Conservation (phyloP, 2,113 vertebrate species). For the Neodontobutis hainanensis region DNA sequence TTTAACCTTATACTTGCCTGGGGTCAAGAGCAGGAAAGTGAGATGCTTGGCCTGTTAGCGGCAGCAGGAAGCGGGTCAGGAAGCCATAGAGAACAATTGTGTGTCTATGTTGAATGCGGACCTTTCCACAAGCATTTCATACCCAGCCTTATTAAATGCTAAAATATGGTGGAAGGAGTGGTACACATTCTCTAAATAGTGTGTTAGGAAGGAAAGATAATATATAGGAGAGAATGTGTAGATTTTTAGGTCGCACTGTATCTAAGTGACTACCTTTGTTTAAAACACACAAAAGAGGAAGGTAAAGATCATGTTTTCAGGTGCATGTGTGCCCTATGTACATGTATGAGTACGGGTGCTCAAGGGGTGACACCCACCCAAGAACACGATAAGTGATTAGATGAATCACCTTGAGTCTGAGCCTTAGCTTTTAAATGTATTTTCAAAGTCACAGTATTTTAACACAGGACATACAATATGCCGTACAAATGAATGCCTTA, state of each 20-base stretch:
- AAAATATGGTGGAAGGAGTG: constrained; percentile 47
- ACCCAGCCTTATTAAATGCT: constrained; percentile 47
- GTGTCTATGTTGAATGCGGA: constrained; percentile 54
- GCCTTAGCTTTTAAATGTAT: constrained; percentile 60
- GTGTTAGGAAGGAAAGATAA: constrained; percentile 40
- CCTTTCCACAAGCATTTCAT: constrained; percentile 50
- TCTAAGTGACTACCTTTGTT: constrained; percentile 38
- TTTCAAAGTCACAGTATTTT: constrained; percentile 70
- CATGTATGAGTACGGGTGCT: constrained; percentile 5
- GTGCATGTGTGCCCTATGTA: constrained; percentile 5
- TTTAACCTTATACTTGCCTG: constrained; percentile 60
- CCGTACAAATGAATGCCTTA: constrained; percentile 49
- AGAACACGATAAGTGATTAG: constrained; percentile 64
- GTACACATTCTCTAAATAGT: constrained; percentile 24
- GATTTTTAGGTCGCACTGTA: constrained; percentile 49
- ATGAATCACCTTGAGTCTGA: constrained; percentile 64
- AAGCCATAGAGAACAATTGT: constrained; percentile 15
- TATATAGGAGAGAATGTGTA: constrained; percentile 3
- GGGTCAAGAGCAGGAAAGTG: constrained; percentile 39
- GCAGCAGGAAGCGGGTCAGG: constrained; percentile 35
- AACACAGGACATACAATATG: constrained; percentile 45
- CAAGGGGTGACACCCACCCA: constrained; percentile 18
- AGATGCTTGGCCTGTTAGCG: constrained; percentile 37
- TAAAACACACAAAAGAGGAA: constrained; percentile 25
- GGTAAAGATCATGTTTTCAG: constrained; percentile 23